A percentile compares a stretch with the other conserved stretches of the same genome.
These are phyloP conservation scores for Meteorus colon DNA, from an alignment of 2,888 invertebrate genomes.

Conservation along the genomic window DNA sequence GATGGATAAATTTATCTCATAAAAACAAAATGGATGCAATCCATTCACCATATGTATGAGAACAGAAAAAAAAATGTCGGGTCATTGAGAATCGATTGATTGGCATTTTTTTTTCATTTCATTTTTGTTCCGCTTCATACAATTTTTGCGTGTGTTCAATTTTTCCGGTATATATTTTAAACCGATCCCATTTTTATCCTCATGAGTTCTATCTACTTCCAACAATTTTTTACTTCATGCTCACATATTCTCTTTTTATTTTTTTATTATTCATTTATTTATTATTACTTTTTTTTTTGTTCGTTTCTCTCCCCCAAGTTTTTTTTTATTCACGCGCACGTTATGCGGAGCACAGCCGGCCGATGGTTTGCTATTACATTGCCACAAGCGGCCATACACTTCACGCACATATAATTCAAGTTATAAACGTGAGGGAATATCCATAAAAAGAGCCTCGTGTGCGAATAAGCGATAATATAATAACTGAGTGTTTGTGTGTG, in stretches of 20 bases:
- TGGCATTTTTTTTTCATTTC: conserved; percentile 27
- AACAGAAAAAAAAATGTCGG: conserved; percentile 11
- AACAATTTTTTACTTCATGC: conserved; percentile 37
- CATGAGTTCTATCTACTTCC: conserved; percentile 12
- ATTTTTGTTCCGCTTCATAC: conserved; percentile 7
- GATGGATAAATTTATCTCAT: too few relatives aligned
- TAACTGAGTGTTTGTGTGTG: background rate
- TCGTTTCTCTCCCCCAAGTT: background rate
- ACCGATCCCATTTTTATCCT: conserved; percentile 31
- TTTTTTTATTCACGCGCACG: background rate
- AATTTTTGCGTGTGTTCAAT: background rate
- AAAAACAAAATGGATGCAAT: too few relatives aligned
- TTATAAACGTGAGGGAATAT: background rate
- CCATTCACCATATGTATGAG: background rate
- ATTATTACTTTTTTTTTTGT: background rate
- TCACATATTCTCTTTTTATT: conserved; percentile 14
- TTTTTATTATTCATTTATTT: background rate
- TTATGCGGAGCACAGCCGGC: background rate
- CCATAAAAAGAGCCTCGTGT: conserved; percentile 1
- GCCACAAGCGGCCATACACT: background rate
- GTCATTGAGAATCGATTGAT: conserved; percentile 41
- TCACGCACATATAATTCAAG: conserved; percentile 11
- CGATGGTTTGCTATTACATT: conserved; percentile 21
- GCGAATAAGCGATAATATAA: conserved; percentile 24
- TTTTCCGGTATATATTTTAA: conserved; percentile 33